Percentiles rank a stretch among this genome's conserved stretches.
Evolutionary conservation across 2,797 vertebrate species (phyloP).

Genomic region (Pseudomugil tenellus): DNA sequence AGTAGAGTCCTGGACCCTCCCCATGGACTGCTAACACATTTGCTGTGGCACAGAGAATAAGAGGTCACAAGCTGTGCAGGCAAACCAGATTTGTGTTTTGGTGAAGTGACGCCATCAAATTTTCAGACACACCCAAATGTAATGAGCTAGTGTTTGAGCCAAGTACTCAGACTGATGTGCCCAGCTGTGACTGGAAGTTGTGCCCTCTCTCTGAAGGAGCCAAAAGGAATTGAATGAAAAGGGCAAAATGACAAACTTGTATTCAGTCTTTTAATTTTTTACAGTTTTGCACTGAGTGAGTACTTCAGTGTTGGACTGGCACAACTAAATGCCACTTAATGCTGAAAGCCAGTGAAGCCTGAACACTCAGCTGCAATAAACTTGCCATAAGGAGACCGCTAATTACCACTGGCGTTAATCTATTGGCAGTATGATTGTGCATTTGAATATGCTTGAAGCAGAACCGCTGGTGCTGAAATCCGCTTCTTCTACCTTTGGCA

Average conservation of each 20-base stretch:
- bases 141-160: neutral
- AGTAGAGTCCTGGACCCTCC: conserved; percentile 21
- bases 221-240: neutral
- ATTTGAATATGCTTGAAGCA: conserved; percentile 23
- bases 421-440: conserved; percentile 18
- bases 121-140: neutral
- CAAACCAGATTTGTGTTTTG: conserved; percentile 4
- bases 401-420: conserved; percentile 32
- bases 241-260: neutral
- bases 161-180: neutral
- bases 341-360: conserved; percentile 15
- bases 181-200: conserved; percentile 2
- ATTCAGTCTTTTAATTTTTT: conserved; percentile 3
- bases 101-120: neutral
- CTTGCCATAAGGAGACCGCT: conserved; percentile 25
- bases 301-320: neutral
- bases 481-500: conserved; percentile 13
- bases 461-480: conserved; percentile 17
- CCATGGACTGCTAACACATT: neutral
- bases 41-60: neutral
- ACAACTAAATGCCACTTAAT: conserved; percentile 5
- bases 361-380: conserved; percentile 27
- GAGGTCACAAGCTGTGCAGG: conserved; percentile 2
- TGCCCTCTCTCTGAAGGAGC: neutral
- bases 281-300: neutral